These are phyloP conservation scores for Platichthys flesus DNA, from an alignment of 2,113 vertebrate species.

Conservation along the genomic window DNA sequence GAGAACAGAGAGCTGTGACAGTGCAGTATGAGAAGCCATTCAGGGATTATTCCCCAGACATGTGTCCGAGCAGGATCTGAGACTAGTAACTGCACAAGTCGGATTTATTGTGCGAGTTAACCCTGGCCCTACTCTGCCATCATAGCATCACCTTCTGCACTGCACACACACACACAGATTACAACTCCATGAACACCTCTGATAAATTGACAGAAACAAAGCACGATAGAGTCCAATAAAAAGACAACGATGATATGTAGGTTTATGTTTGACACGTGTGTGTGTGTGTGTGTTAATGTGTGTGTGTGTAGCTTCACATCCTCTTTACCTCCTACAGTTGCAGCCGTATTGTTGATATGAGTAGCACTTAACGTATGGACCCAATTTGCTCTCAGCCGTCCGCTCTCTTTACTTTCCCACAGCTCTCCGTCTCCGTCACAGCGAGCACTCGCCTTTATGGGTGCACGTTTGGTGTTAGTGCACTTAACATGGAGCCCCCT, in stretches of 20 bases:
- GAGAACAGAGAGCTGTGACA: no score
- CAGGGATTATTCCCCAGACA: constrained; percentile 47
- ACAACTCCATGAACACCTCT: not conserved
- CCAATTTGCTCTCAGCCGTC: constrained; percentile 35
- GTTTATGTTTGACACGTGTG: constrained; percentile 10
- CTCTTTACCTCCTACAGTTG: constrained; percentile 80
- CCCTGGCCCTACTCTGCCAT: constrained; percentile 47
- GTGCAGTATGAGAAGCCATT: constrained; percentile 12
- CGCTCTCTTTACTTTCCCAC: constrained; percentile 22
- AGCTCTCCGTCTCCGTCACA: constrained; percentile 9
- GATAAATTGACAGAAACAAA: constrained; percentile 48
- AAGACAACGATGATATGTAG: constrained; percentile 29
- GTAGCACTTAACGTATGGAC: constrained; percentile 81
- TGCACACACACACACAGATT: constrained; percentile 4
- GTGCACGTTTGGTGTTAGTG: not conserved
- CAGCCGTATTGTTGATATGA: constrained; percentile 83
- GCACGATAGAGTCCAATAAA: constrained; percentile 31
- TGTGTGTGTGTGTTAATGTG: not conserved
- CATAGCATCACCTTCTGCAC: constrained; percentile 21
- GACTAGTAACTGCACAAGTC: constrained; percentile 39
- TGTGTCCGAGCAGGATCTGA: constrained; percentile 18
- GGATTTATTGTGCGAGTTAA: constrained; percentile 58
- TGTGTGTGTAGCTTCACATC: not conserved
- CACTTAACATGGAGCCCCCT: constrained; percentile 84
- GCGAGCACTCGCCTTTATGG: constrained; percentile 5